Evolutionary conservation across 2,888 invertebrate species (phyloP).

Genomic region (Chrysomela aeneicollis): DNA sequence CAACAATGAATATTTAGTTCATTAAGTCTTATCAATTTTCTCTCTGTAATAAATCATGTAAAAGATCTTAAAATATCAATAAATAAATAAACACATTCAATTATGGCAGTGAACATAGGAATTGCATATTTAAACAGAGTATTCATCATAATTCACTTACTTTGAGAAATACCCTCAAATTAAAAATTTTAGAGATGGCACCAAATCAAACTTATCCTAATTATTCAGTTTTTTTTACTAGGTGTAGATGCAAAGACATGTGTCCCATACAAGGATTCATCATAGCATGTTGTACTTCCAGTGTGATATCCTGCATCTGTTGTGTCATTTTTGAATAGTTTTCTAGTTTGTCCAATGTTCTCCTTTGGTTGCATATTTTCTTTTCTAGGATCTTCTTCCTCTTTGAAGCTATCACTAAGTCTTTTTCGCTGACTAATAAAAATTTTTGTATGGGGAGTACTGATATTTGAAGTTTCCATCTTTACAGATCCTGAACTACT

Average conservation of each 20-base stretch:
- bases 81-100: conserved; percentile 6
- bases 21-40: not conserved
- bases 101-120: conserved; percentile 16
- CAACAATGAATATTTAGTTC: not conserved
- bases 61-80: conserved; percentile 7
- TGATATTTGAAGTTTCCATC: conserved; percentile 56
- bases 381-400: conserved; percentile 46
- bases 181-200: not conserved
- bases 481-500: conserved; percentile 42
- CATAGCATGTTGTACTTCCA: conserved; percentile 40
- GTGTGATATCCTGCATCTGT: conserved; percentile 57
- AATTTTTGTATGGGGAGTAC: conserved; percentile 57
- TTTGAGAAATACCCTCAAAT: not conserved
- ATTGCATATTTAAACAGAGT: too few species aligned
- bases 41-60: not conserved
- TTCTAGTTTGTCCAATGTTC: conserved; percentile 40
- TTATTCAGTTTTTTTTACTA: conserved; percentile 46
- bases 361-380: conserved; percentile 35
- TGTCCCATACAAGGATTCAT: conserved; percentile 43
- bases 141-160: not conserved
- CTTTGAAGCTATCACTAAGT: conserved; percentile 58
- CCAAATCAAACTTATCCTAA: conserved; percentile 6
- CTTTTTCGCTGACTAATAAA: conserved; percentile 58
- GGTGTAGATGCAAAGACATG: conserved; percentile 58
- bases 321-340: conserved; percentile 45